Conservation (phyloP, 2,888 invertebrate species). For the Pharmacophagus antenor region DNA sequence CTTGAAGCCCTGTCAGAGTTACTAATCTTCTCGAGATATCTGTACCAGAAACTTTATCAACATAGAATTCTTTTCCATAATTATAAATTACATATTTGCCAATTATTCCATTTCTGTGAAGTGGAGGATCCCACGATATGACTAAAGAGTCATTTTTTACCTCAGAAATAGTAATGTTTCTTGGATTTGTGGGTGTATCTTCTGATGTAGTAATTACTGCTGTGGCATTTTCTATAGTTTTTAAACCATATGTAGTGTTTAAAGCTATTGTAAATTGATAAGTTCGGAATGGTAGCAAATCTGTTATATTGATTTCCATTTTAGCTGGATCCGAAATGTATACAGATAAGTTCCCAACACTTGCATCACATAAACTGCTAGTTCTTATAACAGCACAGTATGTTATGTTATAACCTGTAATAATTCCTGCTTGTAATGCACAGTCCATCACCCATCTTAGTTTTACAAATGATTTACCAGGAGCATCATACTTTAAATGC, state of each 20-base stretch:
- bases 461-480: conserved; percentile 63
- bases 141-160: conserved; percentile 83
- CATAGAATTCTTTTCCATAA: conserved; percentile 55
- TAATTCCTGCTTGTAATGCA: conserved; percentile 84
- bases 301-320: conserved; percentile 79
- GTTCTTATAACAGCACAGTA: conserved; percentile 85
- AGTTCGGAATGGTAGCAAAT: conserved; percentile 86
- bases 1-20: conserved; percentile 65
- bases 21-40: conserved; percentile 50
- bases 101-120: conserved; percentile 86
- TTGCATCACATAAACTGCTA: conserved; percentile 78
- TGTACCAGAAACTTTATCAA: conserved; percentile 49
- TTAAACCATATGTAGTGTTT: conserved; percentile 65
- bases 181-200: conserved; percentile 82
- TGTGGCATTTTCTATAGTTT: conserved; percentile 74
- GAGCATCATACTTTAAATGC: conserved; percentile 55
- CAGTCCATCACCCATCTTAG: conserved; percentile 90
- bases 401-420: conserved; percentile 87
- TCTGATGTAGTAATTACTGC: conserved; percentile 85
- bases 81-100: conserved; percentile 83
- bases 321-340: conserved; percentile 67
- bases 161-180: conserved; percentile 79
- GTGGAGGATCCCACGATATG: conserved; percentile 86
- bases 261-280: conserved; percentile 87
- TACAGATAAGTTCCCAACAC: conserved; percentile 57